phyloP scores from a whole-genome alignment of 37 sponge, comb jelly and placozoan genomes.

The Dysidea cf. avara region DNA sequence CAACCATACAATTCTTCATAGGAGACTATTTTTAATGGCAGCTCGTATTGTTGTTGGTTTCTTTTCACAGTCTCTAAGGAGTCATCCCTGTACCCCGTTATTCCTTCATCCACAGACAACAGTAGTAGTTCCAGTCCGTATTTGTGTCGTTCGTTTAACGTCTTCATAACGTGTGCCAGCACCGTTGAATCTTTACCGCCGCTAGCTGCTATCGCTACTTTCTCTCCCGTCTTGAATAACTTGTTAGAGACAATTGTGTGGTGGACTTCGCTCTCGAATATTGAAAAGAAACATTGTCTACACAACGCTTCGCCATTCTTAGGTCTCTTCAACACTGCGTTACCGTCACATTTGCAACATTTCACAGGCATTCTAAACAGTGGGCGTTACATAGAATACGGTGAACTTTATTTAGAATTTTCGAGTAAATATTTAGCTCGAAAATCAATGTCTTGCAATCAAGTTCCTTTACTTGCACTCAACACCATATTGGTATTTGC shows the following conservation, averaged over 20 bases:
- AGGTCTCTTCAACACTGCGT: conserved; percentile 88
- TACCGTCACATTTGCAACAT: conserved; percentile 61
- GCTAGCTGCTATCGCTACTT: conserved; percentile 86
- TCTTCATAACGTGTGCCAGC: conserved; percentile 89
- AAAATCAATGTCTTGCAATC: too few relatives aligned
- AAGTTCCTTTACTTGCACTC: too few relatives aligned
- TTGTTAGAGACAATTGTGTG: conserved; percentile 69
- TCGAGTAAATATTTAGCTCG: too few relatives aligned
- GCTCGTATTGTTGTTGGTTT: conserved; percentile 81
- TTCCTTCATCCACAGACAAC: conserved; percentile 96
- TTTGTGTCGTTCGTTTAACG: conserved; percentile 85
- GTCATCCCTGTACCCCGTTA: conserved; percentile 97
- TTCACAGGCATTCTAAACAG: conserved; percentile 37
- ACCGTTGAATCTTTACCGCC: conserved; percentile 99
- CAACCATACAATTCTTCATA: conserved; percentile 97
- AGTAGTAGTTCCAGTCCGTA: conserved; percentile 88
- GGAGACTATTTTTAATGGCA: conserved; percentile 92
- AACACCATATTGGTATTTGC: too few relatives aligned
- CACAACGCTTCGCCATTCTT: conserved; percentile 91
- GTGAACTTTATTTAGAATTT: too few relatives aligned
- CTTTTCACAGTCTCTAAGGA: conserved; percentile 94
- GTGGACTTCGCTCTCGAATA: conserved; percentile 91
- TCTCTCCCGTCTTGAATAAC: conserved; percentile 83
- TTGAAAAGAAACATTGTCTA: conserved; percentile 83
- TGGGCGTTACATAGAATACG: not conserved